These are phyloP conservation scores for Caenorhabditis sp. DNA, from an alignment of 2,888 invertebrate species.

Conservation along the genomic window DNA sequence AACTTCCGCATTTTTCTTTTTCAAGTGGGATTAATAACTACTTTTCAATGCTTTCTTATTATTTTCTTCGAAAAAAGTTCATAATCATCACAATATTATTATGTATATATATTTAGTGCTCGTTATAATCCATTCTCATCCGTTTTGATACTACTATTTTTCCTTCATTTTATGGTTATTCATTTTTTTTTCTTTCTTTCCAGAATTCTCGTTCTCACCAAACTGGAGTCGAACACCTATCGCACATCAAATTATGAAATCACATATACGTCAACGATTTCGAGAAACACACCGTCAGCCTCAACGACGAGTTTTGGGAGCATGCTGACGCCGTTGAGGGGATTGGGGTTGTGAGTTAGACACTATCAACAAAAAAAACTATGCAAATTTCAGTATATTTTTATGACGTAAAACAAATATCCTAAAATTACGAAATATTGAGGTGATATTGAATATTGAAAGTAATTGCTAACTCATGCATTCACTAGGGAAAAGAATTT, in stretches of 20 bases:
- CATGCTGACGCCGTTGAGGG: neutral
- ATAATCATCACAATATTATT: neutral
- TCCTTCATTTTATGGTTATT: neutral
- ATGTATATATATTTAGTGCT: neutral
- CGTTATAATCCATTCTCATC: conserved; percentile 1
- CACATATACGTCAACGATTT: neutral
- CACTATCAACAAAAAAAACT: too few species aligned
- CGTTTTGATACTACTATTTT: neutral
- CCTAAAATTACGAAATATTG: too few species aligned
- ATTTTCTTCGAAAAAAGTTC: neutral
- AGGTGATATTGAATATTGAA: too few species aligned
- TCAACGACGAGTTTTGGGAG: neutral
- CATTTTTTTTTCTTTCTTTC: neutral
- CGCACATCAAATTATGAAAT: conserved; percentile 3
- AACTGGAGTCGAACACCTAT: conserved; percentile 6
- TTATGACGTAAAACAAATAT: too few species aligned
- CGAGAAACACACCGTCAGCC: neutral
- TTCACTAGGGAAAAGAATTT: too few species aligned
- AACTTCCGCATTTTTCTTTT: too few species aligned
- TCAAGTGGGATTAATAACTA: too few species aligned
- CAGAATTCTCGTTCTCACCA: neutral
- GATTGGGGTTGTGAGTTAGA: neutral
- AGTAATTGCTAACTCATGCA: too few species aligned
- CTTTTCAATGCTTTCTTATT: neutral
- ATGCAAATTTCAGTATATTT: too few species aligned